Percentiles rank a stretch among this genome's conserved stretches.
Evolutionary conservation across 2,113 vertebrate species (phyloP).

Genomic region (Aviceda subcristata): DNA sequence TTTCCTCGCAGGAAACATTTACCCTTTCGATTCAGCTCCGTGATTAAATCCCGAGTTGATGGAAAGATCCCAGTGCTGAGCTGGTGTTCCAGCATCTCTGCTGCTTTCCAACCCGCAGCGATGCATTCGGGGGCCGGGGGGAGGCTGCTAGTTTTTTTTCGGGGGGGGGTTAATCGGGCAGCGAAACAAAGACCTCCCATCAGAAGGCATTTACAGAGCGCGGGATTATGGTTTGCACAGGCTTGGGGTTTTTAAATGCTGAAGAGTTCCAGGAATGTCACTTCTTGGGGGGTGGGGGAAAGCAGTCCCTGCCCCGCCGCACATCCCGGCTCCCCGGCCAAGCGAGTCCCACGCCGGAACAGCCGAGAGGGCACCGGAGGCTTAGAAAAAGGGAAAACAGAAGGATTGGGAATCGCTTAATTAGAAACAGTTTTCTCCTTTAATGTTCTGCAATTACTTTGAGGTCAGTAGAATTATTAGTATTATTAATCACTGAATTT

Average conservation of each 20-base stretch:
- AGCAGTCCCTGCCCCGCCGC: background rate
- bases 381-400: background rate
- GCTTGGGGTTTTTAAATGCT: background rate
- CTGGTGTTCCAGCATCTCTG: background rate
- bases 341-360: background rate
- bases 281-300: background rate
- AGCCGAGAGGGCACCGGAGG: background rate
- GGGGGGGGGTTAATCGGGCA: background rate
- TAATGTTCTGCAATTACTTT: constrained; percentile 42
- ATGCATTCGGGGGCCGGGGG: accelerated
- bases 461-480: constrained; percentile 55
- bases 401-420: constrained; percentile 7
- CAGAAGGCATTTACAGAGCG: background rate
- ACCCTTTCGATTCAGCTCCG: background rate
- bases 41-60: background rate
- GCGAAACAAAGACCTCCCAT: background rate
- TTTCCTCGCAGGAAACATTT: background rate
- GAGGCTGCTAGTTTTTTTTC: background rate
- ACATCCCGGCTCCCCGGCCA: background rate
- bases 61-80: background rate
- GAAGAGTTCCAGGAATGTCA: background rate
- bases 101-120: background rate
- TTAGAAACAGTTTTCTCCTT: constrained; percentile 23
- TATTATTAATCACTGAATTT: constrained; percentile 41
- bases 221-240: background rate